Evolutionary conservation across 2,797 vertebrate genomes (phyloP), one percentile per base, ranked within the genome.

Genomic region (Channa striata): DNA sequence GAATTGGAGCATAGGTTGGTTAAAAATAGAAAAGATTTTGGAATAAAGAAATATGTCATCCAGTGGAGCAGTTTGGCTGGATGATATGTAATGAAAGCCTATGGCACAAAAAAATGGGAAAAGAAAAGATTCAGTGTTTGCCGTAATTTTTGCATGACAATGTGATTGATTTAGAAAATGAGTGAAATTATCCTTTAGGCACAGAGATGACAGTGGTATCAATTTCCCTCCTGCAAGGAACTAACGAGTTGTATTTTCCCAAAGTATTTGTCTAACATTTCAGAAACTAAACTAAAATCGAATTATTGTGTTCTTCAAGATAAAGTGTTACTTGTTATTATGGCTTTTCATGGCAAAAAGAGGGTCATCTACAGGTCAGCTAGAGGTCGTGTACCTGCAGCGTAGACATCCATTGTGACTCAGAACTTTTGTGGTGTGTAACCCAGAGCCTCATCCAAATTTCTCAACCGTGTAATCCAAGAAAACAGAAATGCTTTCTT

Each of bases 401-500:
- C 46, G 50, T 37, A 46, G 60, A 59, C 57, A 34, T 69, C 46
- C 40, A 53, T 71, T 20, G 36, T 47, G 36, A 78, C 66, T 65
- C 49, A 10, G 21, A 19, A 61, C 30, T 56, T 44, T 21, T 46
- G 59, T 51, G 3, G 0, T 36, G 37, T 30, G 34, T 59, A 50
- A 17, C 25, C n/a, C 5, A 0, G 12, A 25, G 30, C 46, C 42
- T 59, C 63, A 21, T 33, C 7, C 42, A 53, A 47, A 43, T 47
- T 16, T 49, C 23, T 59, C 34, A 25, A 25, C n/a, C 4, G 3
- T 25, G 14, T 46, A 8, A 70, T 25, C n/a, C 25, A 21, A 52
- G 30, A 20, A 40, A 59, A 43, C 12, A 40, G 43, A 51, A 49
- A 47, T 3, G 5, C 42, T 14, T 46, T 36, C n/a, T 23, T 13